phyloP scores from a whole-genome alignment of 2,888 invertebrate species.

The Patella depressa region DNA sequence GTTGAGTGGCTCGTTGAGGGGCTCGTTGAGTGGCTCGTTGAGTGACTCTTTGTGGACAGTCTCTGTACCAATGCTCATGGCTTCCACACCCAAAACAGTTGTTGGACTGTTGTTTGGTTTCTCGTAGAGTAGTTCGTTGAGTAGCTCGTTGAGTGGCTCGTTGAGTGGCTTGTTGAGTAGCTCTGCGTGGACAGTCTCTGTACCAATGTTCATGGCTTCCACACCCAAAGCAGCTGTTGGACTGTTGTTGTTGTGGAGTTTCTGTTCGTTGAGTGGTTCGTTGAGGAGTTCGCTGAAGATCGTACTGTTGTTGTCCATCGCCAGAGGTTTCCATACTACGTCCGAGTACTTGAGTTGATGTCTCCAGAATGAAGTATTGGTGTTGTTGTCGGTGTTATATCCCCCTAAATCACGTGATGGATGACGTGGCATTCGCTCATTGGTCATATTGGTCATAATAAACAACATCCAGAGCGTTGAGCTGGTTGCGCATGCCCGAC shows the following conservation, averaged over 20 bases:
- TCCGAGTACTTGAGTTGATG: no score
- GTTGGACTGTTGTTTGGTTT: no score
- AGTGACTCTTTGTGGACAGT: no score
- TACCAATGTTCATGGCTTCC: background rate
- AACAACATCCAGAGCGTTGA: background rate
- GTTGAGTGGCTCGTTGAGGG: background rate
- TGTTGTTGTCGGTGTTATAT: background rate
- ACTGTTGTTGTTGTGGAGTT: no score
- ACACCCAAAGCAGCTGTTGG: background rate
- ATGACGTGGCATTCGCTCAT: background rate
- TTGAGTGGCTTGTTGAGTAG: no score
- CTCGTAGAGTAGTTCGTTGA: no score
- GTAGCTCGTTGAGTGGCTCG: no score
- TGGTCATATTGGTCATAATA: background rate
- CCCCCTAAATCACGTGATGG: background rate
- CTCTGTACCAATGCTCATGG: background rate
- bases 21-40: background rate
- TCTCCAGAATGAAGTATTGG: background rate
- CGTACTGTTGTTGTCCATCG: no score
- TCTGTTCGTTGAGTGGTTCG: no score
- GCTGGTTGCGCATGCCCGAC: no score
- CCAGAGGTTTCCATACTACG: no score
- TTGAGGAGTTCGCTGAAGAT: no score
- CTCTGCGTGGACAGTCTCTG: background rate
- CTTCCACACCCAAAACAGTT: background rate